Base-by-base conservation (phyloP, 2,888 invertebrate species). In the Galerucella pusilla region DNA sequence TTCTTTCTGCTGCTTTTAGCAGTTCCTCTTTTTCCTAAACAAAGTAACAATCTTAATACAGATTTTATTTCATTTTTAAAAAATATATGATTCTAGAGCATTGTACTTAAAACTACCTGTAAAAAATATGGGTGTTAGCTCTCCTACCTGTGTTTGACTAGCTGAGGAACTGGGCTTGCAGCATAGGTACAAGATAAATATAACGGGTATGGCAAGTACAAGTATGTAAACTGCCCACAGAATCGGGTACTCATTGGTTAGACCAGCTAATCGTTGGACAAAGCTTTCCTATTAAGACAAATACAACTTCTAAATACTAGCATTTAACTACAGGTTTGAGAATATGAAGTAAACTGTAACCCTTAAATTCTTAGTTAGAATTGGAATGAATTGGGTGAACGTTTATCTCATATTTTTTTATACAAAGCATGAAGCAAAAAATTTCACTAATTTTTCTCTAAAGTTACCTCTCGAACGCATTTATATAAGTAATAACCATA, bases 201-300 rank as follows among this genome's bases (percentile, higher is more conserved):
- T 93, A 84, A 97, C 90, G 67, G 97, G 92, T 75, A 97, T 88
- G 84, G 95, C 94, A 84, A 94, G 88, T 75, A 92, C 91, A 80
- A 97, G 88, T 84, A 96, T 91, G 88, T 94, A 94, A 71, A 96
- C 93, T 66, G 92, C 96, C 94, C 96, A 98, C 84, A 97, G 90
- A 94, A 96, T 96, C 46, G 98, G 98, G 86, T 95, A 92, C 78
- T 95, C 94, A 82, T 94, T 93, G 77, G 96, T 94, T 85, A 93
- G 92, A 85, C 91, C 91, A 84, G 94, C 90, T 83, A 94, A 88
- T 83, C 94, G 93, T 84, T 92, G 92, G 88, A 96, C 89, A 83
- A 93, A 89, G 79, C 94, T 94, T 86, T 95, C 96, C 96, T 97
- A 69, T 78, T 76, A 80, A 77, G 88, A 87, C 81, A 82, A 81